Base-by-base conservation (phyloP, 2,888 invertebrate species). In the Diaprepes abbreviatus region DNA sequence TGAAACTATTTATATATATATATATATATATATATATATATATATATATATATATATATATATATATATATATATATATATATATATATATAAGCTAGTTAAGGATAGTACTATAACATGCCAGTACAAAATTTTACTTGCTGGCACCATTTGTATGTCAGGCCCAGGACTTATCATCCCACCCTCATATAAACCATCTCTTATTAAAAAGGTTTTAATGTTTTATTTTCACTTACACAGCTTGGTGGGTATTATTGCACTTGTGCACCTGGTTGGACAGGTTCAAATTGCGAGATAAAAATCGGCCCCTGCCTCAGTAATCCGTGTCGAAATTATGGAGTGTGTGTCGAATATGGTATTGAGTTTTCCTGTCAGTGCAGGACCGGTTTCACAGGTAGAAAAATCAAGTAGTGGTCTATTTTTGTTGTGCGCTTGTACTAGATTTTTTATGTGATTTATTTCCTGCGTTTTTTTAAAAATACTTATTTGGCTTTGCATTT, bases 261-360 rank as follows among this genome's bases (percentile, higher is more conserved):
- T 77, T 93, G 93, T 81, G 87, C 88, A 81, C 80, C 86, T 70
- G 93, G 93, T 71, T 93, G 91, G 89, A 83, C 87, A 66, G 91
- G 92, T 54, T 79, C 83, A 40, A 86, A 88, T 75, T 89, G 89
- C 81, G 86, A 88, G 75, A 79, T 85, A 73, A 85, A 86, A 77
- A 81, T 89, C 78, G 86, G 88, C 74, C 85, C 86, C 71, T 91
- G 90, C 77, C 83, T 85, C 55, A 84, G 86, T 73, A 83, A 87
- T 74, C 90, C 89, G 1, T 92, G 92, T 79, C 85, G 85, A 60
- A 90, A 92, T 83, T 88, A 88, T 16, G 92, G 89, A 38, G 86
- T 87, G 60, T 92, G 92, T 81, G 80, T 85, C 60, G 86, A 86
- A 76, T 80, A 81, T 48, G 79, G 84, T 50, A 87, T 88, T 70